These are phyloP conservation scores for Platyscapa corneri DNA, from an alignment of 1,140 invertebrate genomes.

Conservation along the genomic window DNA sequence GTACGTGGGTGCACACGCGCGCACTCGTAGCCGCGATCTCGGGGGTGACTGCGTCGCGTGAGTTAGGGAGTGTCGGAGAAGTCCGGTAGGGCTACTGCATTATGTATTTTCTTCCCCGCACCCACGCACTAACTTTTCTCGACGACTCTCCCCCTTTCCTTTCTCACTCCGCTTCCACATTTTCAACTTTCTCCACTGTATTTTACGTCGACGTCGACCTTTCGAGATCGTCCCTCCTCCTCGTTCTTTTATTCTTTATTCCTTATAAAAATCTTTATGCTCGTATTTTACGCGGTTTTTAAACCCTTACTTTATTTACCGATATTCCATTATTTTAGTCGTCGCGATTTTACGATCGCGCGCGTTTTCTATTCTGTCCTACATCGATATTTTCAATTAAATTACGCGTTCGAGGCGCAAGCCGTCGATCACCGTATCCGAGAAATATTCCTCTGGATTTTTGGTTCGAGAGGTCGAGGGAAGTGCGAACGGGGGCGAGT, in stretches of 20 bases:
- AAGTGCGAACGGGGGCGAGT: too few relatives aligned
- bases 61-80: conserved; percentile 71
- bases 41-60: conserved; percentile 53
- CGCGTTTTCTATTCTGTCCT: too few relatives aligned
- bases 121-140: conserved; percentile 59
- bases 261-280: neutral
- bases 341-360: too few relatives aligned
- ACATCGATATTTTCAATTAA: too few relatives aligned
- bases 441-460: too few relatives aligned
- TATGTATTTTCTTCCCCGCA: conserved; percentile 69
- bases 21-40: neutral
- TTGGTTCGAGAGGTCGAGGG: too few relatives aligned
- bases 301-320: neutral
- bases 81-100: conserved; percentile 74
- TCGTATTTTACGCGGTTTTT: neutral
- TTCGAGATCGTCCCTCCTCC: neutral
- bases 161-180: conserved; percentile 5
- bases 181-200: neutral
- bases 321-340: too few relatives aligned
- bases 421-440: too few relatives aligned
- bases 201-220: neutral
- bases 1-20: neutral
- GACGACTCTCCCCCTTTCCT: conserved; percentile 18
- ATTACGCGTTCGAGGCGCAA: too few relatives aligned
- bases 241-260: neutral